Evolutionary conservation across 1,140 invertebrate genomes (phyloP).

Genomic region (Megalonaias nervosa): DNA sequence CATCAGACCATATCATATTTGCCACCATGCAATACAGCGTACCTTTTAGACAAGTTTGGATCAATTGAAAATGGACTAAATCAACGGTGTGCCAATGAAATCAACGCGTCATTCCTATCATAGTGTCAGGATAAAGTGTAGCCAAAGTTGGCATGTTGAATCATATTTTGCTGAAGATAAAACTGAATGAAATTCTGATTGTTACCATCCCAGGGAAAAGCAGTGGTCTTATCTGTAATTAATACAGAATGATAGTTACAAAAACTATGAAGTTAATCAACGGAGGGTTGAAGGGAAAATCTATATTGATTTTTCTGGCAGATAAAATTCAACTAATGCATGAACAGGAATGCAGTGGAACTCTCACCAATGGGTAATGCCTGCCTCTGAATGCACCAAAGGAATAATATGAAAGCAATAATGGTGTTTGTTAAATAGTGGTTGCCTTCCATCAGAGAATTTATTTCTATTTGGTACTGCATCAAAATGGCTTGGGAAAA

Average conservation of each 20-base stretch:
- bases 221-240: slow-evolving; percentile 38
- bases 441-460: slow-evolving; percentile 1
- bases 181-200: slow-evolving; percentile 18
- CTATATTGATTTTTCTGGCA: slow-evolving; percentile 34
- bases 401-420: slow-evolving; percentile 28
- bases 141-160: too few species aligned
- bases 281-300: slow-evolving; percentile 25
- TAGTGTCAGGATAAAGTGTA: too few species aligned
- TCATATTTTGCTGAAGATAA: slow-evolving; percentile 9
- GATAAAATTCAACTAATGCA: slow-evolving; percentile 35
- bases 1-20: too few species aligned
- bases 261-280: slow-evolving; percentile 42
- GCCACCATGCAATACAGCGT: too few species aligned
- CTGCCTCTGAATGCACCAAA: slow-evolving; percentile 23
- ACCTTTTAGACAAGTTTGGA: too few species aligned
- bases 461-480: too few species aligned
- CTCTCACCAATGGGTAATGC: slow-evolving; percentile 16
- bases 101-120: too few species aligned
- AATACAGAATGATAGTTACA: slow-evolving; percentile 38
- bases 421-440: slow-evolving; percentile 28
- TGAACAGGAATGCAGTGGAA: slow-evolving; percentile 26
- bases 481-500: too few species aligned
- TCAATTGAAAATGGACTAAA: too few species aligned
- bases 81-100: too few species aligned
- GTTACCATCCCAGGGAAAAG: slow-evolving; percentile 29